Conservation (phyloP, 2,113 vertebrate species). For the Paramormyrops kingsleyae region DNA sequence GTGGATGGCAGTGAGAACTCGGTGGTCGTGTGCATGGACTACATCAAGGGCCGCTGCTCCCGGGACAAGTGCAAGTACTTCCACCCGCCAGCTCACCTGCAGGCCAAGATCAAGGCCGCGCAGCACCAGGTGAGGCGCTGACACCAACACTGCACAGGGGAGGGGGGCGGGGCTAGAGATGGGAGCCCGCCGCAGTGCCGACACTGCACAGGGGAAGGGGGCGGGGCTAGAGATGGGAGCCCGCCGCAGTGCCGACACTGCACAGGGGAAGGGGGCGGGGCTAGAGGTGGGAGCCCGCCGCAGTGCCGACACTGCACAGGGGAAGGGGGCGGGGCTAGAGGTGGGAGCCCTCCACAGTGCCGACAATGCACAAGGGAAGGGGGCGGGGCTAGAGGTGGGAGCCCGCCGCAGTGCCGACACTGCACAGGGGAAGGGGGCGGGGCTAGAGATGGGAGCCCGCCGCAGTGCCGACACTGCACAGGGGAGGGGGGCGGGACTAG, state of each 20-base stretch:
- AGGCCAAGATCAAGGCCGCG: constrained; percentile 95
- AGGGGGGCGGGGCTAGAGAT: neutral
- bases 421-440: neutral
- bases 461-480: too few species aligned
- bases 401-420: neutral
- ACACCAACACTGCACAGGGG: neutral
- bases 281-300: neutral
- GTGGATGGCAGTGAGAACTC: constrained; percentile 97
- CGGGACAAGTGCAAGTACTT: constrained; percentile 99
- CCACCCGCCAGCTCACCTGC: constrained; percentile 93
- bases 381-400: neutral
- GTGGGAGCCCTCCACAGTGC: neutral
- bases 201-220: neutral
- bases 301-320: neutral
- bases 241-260: too few species aligned
- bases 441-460: too few species aligned
- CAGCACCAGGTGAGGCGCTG: constrained; percentile 96
- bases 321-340: neutral
- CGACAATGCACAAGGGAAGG: neutral
- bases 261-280: neutral
- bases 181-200: neutral
- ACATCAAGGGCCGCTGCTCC: constrained; percentile 95
- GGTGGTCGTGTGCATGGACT: constrained; percentile 98
- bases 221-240: neutral
- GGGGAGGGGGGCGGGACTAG: too few species aligned